Conservation (phyloP, 2,888 invertebrate genomes). For the Mythimna albipuncta region DNA sequence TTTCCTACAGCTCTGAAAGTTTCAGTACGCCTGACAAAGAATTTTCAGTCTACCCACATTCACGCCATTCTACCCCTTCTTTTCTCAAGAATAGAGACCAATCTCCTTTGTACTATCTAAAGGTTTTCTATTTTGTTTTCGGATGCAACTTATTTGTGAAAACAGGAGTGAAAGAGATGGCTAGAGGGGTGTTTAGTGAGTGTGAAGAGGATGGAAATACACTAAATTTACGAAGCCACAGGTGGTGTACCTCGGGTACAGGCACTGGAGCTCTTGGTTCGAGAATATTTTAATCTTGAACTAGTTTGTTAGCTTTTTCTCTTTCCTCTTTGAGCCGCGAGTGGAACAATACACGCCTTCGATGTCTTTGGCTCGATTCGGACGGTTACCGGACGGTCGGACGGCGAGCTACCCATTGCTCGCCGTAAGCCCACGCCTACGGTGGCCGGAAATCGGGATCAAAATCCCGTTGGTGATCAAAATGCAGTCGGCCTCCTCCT, state of each 20-base stretch:
- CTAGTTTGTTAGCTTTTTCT: neutral
- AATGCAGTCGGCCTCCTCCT: too few species aligned
- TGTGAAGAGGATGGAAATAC: slow-evolving; percentile 79
- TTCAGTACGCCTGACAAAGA: slow-evolving; percentile 83
- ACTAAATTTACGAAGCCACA: slow-evolving; percentile 90
- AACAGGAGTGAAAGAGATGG: slow-evolving; percentile 83
- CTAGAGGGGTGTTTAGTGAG: slow-evolving; percentile 63
- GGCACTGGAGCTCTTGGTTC: slow-evolving; percentile 71
- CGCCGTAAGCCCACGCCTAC: too few species aligned
- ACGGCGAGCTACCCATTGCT: too few species aligned
- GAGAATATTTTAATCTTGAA: slow-evolving; percentile 46
- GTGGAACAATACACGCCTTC: too few species aligned
- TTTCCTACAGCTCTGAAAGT: slow-evolving; percentile 85
- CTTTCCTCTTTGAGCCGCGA: too few species aligned
- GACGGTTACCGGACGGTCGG: too few species aligned
- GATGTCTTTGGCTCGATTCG: too few species aligned
- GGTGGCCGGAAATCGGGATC: too few species aligned
- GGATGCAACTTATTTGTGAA: slow-evolving; percentile 90
- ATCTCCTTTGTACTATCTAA: slow-evolving; percentile 66
- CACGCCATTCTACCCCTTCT: slow-evolving; percentile 70
- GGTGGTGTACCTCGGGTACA: slow-evolving; percentile 89
- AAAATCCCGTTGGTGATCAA: too few species aligned
- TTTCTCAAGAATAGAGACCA: slow-evolving; percentile 58
- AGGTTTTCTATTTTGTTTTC: slow-evolving; percentile 89
- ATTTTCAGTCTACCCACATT: slow-evolving; percentile 66